Conservation (phyloP, 2,113 vertebrate species). For the Ia io region DNA sequence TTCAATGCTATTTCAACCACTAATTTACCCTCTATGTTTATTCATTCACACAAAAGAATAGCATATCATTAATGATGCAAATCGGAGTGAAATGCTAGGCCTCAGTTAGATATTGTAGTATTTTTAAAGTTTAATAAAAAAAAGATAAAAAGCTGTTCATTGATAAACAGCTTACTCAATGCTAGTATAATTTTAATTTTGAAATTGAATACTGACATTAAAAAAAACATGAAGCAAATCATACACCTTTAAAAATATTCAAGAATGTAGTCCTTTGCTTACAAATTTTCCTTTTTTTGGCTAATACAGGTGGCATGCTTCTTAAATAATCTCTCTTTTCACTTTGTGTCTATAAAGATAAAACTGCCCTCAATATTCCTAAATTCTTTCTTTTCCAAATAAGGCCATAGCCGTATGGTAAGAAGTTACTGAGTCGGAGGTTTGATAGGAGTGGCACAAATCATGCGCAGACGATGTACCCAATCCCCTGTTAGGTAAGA, state of each 20-base stretch:
- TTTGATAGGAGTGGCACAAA: constrained; percentile 36
- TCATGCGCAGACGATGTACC: not conserved
- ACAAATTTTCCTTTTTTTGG: not conserved
- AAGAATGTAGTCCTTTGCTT: constrained; percentile 1
- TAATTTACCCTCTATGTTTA: not conserved
- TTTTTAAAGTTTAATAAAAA: not conserved
- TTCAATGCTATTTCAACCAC: not conserved
- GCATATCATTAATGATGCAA: not conserved
- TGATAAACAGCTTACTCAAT: not conserved
- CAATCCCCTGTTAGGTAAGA: constrained; percentile 20
- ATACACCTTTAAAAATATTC: constrained; percentile 30
- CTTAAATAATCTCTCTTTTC: not conserved
- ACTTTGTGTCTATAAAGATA: constrained; percentile 47
- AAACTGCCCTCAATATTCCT: constrained; percentile 39
- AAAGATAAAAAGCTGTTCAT: not conserved
- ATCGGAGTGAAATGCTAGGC: not conserved
- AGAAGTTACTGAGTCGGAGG: not conserved
- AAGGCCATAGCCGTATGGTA: not conserved
- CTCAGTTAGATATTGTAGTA: not conserved
- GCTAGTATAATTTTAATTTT: constrained; percentile 33
- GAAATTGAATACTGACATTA: constrained; percentile 15
- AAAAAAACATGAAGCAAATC: constrained; percentile 12
- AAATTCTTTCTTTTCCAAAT: constrained; percentile 33
- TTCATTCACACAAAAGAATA: not conserved
- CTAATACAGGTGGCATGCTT: constrained; percentile 39